Base-by-base conservation (phyloP, 2,113 vertebrate genomes). In the Echinops telfairi region DNA sequence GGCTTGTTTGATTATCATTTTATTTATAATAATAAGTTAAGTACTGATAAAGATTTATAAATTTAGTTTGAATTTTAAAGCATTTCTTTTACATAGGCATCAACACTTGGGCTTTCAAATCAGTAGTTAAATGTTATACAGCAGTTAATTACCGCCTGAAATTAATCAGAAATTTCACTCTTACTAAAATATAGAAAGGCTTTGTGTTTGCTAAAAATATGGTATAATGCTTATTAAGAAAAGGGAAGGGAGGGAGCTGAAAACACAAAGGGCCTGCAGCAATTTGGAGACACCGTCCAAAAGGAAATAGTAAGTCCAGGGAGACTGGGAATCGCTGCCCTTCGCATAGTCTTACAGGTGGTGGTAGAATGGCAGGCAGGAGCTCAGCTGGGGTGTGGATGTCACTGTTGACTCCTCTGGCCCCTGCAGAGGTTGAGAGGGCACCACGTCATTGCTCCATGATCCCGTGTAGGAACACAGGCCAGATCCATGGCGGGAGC, bases 1-100 rank as follows among this genome's bases (percentile, higher is more conserved):
- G 66, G 80, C 82, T 64, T 81, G 20, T 83, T 86, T 83, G 38
- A 23, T 47, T 70, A 82, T 60, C 86, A 89, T 43, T 87, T 89
- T 84, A 62, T 90, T 89, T 70, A 75, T 77, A 60, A 66, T 43
- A 82, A 40, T 75, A 84, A 75, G 9, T 58, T 66, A 53, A 53
- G 15, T 23, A 33, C 38, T 73, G 43, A 47, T 53, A 90, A 81
- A 86, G 4, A 17, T 33, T 33, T 36, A 19, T 33, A 7, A n/a
- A 68, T n/a, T 68, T 68, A 68, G 16, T 66, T 66, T 70, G 16
- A 92, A 36, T 23, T 76, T 78, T 73, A 73, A 84, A 96, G 75
- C 40, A 14, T 68, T 89, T 1, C 17, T 84, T 95, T 86, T 79
- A 33, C 14, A 15, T 75, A 53, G 43, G 40, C 84, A 64, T 86